phyloP scores from a whole-genome alignment of 2,113 vertebrate genomes.

The Albula goreensis region DNA sequence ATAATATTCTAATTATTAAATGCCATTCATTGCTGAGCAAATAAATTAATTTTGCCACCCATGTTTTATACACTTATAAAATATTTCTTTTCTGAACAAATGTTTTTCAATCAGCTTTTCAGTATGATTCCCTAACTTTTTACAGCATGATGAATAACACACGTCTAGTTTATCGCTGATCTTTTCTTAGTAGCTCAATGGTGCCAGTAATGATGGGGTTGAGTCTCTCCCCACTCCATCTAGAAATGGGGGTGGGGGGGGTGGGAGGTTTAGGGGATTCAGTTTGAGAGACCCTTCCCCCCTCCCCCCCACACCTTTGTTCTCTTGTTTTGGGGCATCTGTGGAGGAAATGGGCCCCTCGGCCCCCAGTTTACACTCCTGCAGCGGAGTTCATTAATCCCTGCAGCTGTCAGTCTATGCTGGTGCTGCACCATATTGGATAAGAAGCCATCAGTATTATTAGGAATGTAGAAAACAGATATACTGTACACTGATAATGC shows the following conservation, averaged over 20 bases:
- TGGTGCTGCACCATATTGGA: neutral
- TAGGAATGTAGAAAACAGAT: neutral
- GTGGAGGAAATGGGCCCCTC: neutral
- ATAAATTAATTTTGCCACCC: too few relatives aligned
- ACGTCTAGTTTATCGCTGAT: too few relatives aligned
- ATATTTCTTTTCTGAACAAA: too few relatives aligned
- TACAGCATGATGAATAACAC: too few relatives aligned
- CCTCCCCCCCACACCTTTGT: neutral
- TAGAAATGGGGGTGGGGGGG: neutral
- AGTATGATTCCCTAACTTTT: too few relatives aligned
- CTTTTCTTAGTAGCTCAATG: too few relatives aligned
- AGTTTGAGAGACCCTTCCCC: neutral
- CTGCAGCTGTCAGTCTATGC: neutral
- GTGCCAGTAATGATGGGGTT: neutral
- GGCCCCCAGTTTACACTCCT: neutral
- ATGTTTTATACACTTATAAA: too few relatives aligned
- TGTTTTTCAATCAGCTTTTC: too few relatives aligned
- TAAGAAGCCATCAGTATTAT: neutral
- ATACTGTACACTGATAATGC: neutral
- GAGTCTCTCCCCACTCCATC: neutral
- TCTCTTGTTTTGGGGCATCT: slow-evolving; percentile 23
- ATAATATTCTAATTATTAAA: too few relatives aligned
- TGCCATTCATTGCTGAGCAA: too few relatives aligned
- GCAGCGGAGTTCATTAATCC: neutral
- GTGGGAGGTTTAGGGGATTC: too few relatives aligned